Percentiles rank a stretch among this genome's conserved stretches.
Conservation (phyloP, 2,888 invertebrate genomes). For the Nemoura dubitans region DNA sequence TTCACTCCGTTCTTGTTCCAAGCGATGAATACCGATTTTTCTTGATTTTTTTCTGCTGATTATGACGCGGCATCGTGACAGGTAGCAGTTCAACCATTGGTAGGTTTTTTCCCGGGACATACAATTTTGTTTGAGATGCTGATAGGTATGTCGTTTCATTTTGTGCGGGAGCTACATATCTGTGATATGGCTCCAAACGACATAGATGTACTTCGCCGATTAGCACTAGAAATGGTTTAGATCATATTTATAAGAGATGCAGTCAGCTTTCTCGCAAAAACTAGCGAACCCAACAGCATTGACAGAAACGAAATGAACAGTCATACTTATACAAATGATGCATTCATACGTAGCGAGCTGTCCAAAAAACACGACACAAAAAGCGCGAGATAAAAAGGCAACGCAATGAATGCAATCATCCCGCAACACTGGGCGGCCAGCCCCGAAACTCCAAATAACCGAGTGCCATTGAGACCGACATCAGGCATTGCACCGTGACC, state of each 20-base stretch:
- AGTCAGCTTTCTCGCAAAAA: not conserved
- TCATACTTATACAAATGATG: not conserved
- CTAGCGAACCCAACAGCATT: not conserved
- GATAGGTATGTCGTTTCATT: too few species aligned
- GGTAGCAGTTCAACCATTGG: too few species aligned
- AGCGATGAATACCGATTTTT: not conserved
- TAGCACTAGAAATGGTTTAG: not conserved
- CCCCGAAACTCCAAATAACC: not conserved
- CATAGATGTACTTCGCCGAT: too few species aligned
- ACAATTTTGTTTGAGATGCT: too few species aligned
- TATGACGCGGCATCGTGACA: not conserved
- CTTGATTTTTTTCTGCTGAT: not conserved
- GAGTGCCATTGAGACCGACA: not conserved
- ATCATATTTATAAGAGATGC: not conserved
- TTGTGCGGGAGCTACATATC: too few species aligned
- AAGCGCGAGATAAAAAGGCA: not conserved
- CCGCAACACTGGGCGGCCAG: not conserved
- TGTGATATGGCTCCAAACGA: too few species aligned
- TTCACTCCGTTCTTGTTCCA: not conserved
- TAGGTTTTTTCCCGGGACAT: too few species aligned
- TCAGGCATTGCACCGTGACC: conserved; percentile 20
- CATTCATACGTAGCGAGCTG: not conserved
- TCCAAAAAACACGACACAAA: not conserved
- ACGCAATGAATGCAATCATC: not conserved
- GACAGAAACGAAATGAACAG: not conserved